Conservation (phyloP, 2,113 vertebrate genomes). For the Meleagris gallopavo region DNA sequence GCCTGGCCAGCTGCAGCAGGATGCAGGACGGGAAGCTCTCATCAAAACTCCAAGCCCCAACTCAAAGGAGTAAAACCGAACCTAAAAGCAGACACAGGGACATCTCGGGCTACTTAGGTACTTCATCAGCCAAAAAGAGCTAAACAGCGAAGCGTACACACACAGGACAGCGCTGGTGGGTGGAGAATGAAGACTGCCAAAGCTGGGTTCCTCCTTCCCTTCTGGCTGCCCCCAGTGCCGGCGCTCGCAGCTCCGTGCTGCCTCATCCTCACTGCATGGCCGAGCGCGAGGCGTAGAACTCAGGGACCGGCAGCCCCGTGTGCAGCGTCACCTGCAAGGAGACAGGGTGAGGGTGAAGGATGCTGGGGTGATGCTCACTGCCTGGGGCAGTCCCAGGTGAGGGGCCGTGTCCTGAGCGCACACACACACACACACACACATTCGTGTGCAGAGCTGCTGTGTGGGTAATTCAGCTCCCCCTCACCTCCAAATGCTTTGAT, state of each 20-base stretch:
- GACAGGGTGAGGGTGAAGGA: not conserved
- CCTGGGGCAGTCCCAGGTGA: not conserved
- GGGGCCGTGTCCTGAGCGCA: not conserved
- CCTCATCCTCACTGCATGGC: constrained; percentile 72
- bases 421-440: not conserved
- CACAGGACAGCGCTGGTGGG: constrained; percentile 31
- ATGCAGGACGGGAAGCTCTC: not conserved
- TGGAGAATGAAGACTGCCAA: not conserved
- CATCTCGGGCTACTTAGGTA: constrained; percentile 50
- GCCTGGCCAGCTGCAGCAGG: not conserved
- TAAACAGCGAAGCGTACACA: constrained; percentile 56
- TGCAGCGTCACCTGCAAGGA: constrained; percentile 90
- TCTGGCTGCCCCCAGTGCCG: not conserved
- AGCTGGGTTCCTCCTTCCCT: constrained; percentile 2
- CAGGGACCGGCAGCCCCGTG: constrained; percentile 93
- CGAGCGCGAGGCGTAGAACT: constrained; percentile 91
- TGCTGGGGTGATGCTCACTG: not conserved
- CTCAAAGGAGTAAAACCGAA: constrained; percentile 53
- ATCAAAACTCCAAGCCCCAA: not conserved
- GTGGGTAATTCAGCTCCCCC: not conserved
- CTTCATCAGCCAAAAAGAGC: constrained; percentile 59
- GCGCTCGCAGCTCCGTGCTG: not conserved
- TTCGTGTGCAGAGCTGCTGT: not conserved
- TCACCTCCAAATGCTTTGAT: not conserved
- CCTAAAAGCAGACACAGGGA: constrained; percentile 52